phyloP scores from a whole-genome alignment of 2,113 vertebrate species.

The Microtus ochrogaster region DNA sequence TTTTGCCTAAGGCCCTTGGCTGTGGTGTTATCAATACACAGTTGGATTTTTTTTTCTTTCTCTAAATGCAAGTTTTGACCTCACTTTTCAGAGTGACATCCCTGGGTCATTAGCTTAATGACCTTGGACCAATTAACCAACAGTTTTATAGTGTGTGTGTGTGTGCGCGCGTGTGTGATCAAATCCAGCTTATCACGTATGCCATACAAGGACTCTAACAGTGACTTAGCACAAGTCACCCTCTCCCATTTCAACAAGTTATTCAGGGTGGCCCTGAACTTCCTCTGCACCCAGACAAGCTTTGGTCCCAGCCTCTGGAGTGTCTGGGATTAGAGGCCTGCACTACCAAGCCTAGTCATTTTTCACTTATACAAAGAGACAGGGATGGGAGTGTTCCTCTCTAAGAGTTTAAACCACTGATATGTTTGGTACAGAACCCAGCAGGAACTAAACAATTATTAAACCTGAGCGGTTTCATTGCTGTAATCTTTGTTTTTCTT shows the following conservation, averaged over 20 bases:
- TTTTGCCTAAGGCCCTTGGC: background rate
- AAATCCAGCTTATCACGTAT: background rate
- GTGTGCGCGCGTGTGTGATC: background rate
- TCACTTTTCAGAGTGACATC: slow-evolving; percentile 7
- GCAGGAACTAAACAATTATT: background rate
- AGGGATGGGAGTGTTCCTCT: background rate
- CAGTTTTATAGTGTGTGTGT: background rate
- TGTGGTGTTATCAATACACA: background rate
- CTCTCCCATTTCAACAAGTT: background rate
- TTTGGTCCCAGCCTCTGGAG: background rate
- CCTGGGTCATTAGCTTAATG: slow-evolving; percentile 31
- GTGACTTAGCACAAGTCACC: background rate
- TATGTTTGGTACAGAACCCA: background rate
- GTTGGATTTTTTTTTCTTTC: background rate
- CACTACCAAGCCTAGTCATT: background rate
- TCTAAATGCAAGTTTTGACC: background rate
- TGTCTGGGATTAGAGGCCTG: background rate
- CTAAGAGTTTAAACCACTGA: background rate
- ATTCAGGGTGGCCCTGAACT: background rate
- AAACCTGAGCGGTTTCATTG: background rate
- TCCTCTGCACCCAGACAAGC: background rate
- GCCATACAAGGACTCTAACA: background rate
- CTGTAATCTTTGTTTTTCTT: slow-evolving; percentile 29
- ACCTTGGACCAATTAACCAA: slow-evolving; percentile 12
- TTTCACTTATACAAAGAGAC: slow-evolving; percentile 49